phyloP scores from a whole-genome alignment of 2,113 vertebrate species.

The Chamaetylas fuelleborni region DNA sequence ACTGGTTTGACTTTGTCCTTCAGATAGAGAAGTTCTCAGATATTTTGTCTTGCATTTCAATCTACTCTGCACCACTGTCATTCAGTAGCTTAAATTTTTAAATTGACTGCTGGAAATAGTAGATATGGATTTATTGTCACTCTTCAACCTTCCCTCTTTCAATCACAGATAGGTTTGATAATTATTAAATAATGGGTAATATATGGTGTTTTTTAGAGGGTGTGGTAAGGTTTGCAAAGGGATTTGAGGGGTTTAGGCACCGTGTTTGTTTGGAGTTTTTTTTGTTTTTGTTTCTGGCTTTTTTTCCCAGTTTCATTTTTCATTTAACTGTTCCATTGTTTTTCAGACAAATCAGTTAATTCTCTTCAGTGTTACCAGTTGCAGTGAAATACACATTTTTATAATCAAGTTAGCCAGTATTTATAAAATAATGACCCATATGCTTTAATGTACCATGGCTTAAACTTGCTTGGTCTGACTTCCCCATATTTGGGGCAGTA shows the following conservation, averaged over 20 bases:
- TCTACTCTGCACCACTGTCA: neutral
- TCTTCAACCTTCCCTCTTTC: neutral
- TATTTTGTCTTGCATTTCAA: neutral
- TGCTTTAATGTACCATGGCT: neutral
- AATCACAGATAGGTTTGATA: neutral
- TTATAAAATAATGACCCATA: neutral
- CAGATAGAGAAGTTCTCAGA: neutral
- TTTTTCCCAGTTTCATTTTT: neutral
- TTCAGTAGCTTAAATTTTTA: neutral
- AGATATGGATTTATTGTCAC: neutral
- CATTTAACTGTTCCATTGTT: neutral
- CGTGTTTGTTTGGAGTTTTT: fast-evolving
- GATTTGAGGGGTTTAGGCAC: fast-evolving
- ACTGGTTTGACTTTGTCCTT: neutral
- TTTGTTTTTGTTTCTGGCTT: no score
- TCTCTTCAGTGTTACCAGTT: neutral
- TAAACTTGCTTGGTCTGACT: neutral
- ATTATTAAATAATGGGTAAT: neutral
- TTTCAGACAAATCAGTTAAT: neutral
- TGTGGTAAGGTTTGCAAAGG: neutral
- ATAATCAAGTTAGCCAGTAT: neutral
- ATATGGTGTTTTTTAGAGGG: neutral
- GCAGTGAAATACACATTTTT: neutral
- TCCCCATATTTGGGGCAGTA: neutral
- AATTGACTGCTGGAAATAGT: neutral